Evolutionary conservation across 2,888 invertebrate species (phyloP).

Genomic region (Parasteatoda lunata): DNA sequence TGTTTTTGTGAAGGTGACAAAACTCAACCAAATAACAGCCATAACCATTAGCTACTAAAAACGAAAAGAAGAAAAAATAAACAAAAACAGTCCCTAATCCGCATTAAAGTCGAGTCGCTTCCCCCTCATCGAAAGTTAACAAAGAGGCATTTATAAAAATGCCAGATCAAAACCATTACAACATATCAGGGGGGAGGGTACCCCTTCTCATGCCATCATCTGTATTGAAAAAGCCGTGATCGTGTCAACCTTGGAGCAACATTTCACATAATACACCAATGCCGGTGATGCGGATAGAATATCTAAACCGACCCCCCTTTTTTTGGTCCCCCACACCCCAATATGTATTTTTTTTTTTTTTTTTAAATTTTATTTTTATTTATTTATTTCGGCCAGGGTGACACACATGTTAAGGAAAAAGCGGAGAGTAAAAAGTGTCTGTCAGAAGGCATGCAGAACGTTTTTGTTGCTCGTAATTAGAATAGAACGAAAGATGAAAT

Average conservation of each 20-base stretch:
- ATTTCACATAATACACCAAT: slow-evolving; percentile 27
- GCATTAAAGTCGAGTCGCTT: not conserved
- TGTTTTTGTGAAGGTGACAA: not conserved
- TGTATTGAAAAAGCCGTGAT: slow-evolving; percentile 19
- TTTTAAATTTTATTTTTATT: too few species aligned
- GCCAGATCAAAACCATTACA: not conserved
- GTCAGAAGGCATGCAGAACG: not conserved
- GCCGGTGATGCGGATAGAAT: slow-evolving; percentile 9
- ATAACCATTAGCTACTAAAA: too few species aligned
- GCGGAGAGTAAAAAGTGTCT: not conserved
- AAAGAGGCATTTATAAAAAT: not conserved
- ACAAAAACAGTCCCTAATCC: too few species aligned
- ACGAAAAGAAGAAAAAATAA: too few species aligned
- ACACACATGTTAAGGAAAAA: not conserved
- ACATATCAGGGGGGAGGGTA: not conserved
- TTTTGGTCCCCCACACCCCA: too few species aligned
- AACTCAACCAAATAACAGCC: not conserved
- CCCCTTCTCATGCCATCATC: not conserved
- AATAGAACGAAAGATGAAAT: not conserved
- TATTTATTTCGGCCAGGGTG: not conserved
- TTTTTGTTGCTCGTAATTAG: not conserved
- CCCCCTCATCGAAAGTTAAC: not conserved
- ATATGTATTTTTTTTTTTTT: too few species aligned
- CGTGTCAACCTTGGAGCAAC: slow-evolving; percentile 42
- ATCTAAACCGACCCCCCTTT: not conserved